phyloP scores from a whole-genome alignment of 2,797 vertebrate species.

The Toxotes lorentzi region DNA sequence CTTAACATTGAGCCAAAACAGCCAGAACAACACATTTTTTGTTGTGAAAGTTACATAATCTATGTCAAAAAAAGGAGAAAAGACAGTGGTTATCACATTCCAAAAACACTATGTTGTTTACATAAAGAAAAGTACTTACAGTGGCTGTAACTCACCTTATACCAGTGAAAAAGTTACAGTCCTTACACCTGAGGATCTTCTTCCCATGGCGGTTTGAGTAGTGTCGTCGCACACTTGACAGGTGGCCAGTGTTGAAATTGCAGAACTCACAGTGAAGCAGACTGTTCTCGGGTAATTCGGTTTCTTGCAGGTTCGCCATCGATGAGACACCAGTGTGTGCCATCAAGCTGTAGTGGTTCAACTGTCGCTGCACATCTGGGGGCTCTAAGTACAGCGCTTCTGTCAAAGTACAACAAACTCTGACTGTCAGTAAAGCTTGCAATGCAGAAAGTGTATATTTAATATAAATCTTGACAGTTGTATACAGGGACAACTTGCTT shows the following conservation, averaged over 20 bases:
- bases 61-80: not conserved
- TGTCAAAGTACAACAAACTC: conserved; percentile 65
- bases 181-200: conserved; percentile 92
- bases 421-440: not conserved
- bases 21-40: too few species aligned
- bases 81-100: not conserved
- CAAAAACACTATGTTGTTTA: too few species aligned
- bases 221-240: conserved; percentile 91
- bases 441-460: not conserved
- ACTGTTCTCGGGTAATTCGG: conserved; percentile 52
- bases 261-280: conserved; percentile 93
- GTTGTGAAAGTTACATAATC: not conserved
- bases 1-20: not conserved
- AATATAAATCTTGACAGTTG: not conserved
- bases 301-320: conserved; percentile 64
- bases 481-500: conserved; percentile 50
- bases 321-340: conserved; percentile 80
- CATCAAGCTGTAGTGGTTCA: conserved; percentile 90
- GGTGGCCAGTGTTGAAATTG: conserved; percentile 90
- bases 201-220: conserved; percentile 92
- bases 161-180: conserved; percentile 92
- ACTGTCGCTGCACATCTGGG: conserved; percentile 92
- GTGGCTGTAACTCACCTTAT: conserved; percentile 85
- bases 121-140: not conserved
- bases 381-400: conserved; percentile 90